Base-by-base conservation (phyloP, 2,888 invertebrate species). In the Tachina fera region DNA sequence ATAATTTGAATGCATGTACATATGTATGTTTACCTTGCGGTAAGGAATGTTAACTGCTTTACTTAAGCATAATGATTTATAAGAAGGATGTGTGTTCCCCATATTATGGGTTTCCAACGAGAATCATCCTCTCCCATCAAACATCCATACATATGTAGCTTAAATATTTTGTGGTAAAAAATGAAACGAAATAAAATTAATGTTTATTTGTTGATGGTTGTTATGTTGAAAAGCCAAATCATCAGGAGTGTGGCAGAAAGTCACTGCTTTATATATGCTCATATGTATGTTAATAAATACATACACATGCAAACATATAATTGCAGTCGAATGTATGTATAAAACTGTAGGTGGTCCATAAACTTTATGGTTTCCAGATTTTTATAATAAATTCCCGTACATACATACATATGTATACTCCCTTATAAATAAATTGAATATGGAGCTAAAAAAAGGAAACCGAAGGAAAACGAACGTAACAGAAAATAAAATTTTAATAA, bases 201-300 rank as follows among this genome's bases (percentile, higher is more conserved):
- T 86, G 76, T 86, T 83, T 86, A 83, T 86, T 86, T 86, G 86
- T 76, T 86, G 86, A 86, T 76, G 86, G 86, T 83, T 86, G 83
- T 83, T 80, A 63, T 76, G 86, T 83, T 86, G 76, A 86, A 83
- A 86, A 83, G 86, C 72, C 86, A 86, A 79, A 86, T 86, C 83
- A 80, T 79, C 67, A 76, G 86, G 65, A 65, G 53, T 80, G 51
- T 22, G 65, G 51, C 49, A 65, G 43, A 58, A 60, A 61, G 45
- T 22, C 72, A 11, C 47, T 60, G 41, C 41, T 51, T 43, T 19
- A 71, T n/a, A 80, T 19, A 71, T 41, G 19, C 3, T 4, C 61
- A 19, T 19, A 70, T 31, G 4, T 4, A 31, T 31, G 4, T 3
- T 3, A 31, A 31, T 53, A 61, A 10, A 31, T 60, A 31, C 43